Evolutionary conservation across 2,888 invertebrate species (phyloP).

Genomic region (Hydroisotoma schaefferi): DNA sequence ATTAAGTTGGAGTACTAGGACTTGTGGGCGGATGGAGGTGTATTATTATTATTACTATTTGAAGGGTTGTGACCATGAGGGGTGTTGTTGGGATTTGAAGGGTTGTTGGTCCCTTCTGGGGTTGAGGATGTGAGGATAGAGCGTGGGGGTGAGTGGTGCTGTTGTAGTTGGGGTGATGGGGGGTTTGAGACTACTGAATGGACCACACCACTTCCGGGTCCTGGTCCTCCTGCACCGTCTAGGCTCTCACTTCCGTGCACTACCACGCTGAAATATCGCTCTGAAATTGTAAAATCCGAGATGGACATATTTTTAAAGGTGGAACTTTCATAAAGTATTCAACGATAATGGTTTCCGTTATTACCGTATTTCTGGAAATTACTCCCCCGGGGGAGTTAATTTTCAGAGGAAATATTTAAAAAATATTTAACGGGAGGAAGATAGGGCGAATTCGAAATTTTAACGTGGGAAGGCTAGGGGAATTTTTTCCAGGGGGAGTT

Average conservation of each 20-base stretch:
- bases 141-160: slow-evolving; percentile 34
- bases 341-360: too few species aligned
- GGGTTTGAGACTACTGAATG: slow-evolving; percentile 36
- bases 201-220: slow-evolving; percentile 31
- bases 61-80: too few species aligned
- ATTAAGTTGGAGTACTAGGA: slow-evolving; percentile 40
- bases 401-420: too few species aligned
- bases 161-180: slow-evolving; percentile 43
- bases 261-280: slow-evolving; percentile 59
- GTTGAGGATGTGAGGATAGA: slow-evolving; percentile 44
- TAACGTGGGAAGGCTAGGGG: too few species aligned
- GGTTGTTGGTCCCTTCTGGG: slow-evolving; percentile 35
- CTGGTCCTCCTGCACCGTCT: slow-evolving; percentile 50
- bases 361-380: too few species aligned
- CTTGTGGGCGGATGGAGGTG: slow-evolving; percentile 45
- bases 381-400: too few species aligned
- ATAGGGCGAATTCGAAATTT: too few species aligned
- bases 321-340: neutral
- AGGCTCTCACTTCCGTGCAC: slow-evolving; percentile 58
- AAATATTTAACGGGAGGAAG: too few species aligned
- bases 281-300: slow-evolving; percentile 50
- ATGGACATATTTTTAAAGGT: neutral
- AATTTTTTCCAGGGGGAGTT: too few species aligned
- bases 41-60: slow-evolving; percentile 39
- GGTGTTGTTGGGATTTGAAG: slow-evolving; percentile 21